Evolutionary conservation across 1,140 invertebrate genomes (phyloP).

Genomic region (Cotesia glomerata): DNA sequence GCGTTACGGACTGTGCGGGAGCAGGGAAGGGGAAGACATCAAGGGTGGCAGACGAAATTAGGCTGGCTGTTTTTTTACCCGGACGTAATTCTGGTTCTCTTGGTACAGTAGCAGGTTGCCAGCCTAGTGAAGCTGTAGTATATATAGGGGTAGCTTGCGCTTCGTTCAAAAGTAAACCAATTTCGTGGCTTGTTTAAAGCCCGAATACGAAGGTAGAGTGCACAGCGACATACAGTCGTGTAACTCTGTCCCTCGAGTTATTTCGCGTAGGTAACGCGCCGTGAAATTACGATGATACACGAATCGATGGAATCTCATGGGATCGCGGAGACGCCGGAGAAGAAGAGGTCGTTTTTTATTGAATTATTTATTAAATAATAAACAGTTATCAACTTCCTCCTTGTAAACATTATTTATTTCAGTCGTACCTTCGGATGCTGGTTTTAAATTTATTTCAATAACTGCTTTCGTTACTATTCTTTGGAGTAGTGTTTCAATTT

Average conservation of each 20-base stretch:
- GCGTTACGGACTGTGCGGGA: not conserved
- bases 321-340: not conserved
- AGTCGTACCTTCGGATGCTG: no score
- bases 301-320: conserved; percentile 53
- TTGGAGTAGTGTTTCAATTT: no score
- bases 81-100: conserved; percentile 3
- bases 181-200: conserved; percentile 64
- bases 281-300: conserved; percentile 64
- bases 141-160: not conserved
- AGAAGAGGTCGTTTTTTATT: not conserved
- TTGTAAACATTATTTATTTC: not conserved
- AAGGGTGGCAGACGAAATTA: conserved; percentile 16
- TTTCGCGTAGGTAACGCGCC: conserved; percentile 63
- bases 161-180: conserved; percentile 57
- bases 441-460: no score
- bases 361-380: not conserved
- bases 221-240: not conserved
- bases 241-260: conserved; percentile 56
- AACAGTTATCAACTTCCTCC: not conserved
- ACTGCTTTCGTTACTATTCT: no score
- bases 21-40: not conserved
- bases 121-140: not conserved
- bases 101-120: not conserved
- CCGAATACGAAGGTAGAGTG: conserved; percentile 43
- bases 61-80: conserved; percentile 14